Evolutionary conservation across 1,140 invertebrate species (phyloP).

Genomic region (Muscidifurax raptorellus): DNA sequence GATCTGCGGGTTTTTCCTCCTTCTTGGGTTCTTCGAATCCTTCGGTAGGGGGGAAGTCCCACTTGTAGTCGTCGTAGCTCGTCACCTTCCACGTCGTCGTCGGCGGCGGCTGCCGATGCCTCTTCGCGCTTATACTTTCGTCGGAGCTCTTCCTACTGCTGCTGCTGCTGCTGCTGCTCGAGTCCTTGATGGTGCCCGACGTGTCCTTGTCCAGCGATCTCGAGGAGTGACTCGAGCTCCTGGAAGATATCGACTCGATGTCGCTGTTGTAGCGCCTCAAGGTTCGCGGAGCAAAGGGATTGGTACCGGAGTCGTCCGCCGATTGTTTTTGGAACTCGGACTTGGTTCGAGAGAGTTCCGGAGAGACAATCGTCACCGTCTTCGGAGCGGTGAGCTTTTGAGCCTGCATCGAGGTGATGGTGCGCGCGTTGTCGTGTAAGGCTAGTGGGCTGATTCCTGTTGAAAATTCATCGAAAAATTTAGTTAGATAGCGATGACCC

Average conservation of each 20-base stretch:
- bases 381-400: slow-evolving; percentile 58
- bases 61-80: slow-evolving; percentile 29
- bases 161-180: background rate
- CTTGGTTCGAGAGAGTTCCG: slow-evolving; percentile 10
- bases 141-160: slow-evolving; percentile 44
- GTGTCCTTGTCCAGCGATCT: slow-evolving; percentile 24
- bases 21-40: background rate
- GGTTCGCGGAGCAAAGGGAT: background rate
- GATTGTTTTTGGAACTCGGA: background rate
- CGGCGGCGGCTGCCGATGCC: background rate
- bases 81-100: background rate
- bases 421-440: slow-evolving; percentile 57
- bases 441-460: slow-evolving; percentile 64
- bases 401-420: slow-evolving; percentile 53
- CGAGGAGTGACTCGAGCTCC: slow-evolving; percentile 37
- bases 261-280: slow-evolving; percentile 45
- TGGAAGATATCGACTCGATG: slow-evolving; percentile 47
- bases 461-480: background rate
- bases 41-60: slow-evolving; percentile 34
- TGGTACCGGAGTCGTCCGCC: background rate
- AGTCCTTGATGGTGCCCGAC: background rate
- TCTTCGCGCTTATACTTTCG: background rate
- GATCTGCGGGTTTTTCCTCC: background rate
- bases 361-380: slow-evolving; percentile 68
- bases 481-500: no score